Base-by-base conservation (phyloP, 2,888 invertebrate species). In the Hanleya hanleyi region DNA sequence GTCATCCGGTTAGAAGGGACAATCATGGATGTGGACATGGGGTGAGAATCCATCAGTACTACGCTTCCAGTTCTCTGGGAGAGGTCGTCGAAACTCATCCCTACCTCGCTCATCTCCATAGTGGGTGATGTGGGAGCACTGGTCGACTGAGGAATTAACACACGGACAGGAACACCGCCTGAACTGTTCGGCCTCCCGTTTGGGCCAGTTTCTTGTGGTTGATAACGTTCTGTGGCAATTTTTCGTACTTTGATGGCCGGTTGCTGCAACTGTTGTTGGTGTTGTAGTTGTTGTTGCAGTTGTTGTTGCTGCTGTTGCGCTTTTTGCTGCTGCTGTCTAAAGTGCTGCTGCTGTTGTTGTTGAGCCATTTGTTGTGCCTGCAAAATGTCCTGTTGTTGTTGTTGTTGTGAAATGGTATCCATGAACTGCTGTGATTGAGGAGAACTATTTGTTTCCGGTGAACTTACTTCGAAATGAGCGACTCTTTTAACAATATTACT, bases 401-500 rank as follows among this genome's bases (percentile, higher is more conserved):
- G 51, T 51, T 57, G 57, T 57, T 26, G 57, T 57, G 32, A 4
- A 4, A 4, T 32, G 7, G 4, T 57, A n/a, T n/a, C n/a, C n/a
- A n/a, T n/a, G n/a, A n/a, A n/a, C n/a, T n/a, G n/a, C 29, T 57
- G 57, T 29, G 57, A 57, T 26, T 57, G 57, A 29, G 57, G 32
- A 26, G 57, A 57, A 26, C 29, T 22, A 18, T 22, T 57, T n/a
- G 37, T 22, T 32, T 22, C 70, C 33, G 49, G 62, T 51, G 41
- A 49, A 51, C 67, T 47, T 4, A 57, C 57, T 75, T 91, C 90
- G 83, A 89, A 90, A 26, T 84, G 84, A 18, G 90, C 89, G 12
- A 89, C 80, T 7, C 90, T 80, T 26, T 82, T 75, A 6, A 88
- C 85, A 22, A 91, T 87, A 69, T 88, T 87, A 26, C 86, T 87